Percentiles rank a stretch among this genome's conserved stretches.
Evolutionary conservation across 2,888 invertebrate species (phyloP).

Genomic region (Troides oblongomaculatus): DNA sequence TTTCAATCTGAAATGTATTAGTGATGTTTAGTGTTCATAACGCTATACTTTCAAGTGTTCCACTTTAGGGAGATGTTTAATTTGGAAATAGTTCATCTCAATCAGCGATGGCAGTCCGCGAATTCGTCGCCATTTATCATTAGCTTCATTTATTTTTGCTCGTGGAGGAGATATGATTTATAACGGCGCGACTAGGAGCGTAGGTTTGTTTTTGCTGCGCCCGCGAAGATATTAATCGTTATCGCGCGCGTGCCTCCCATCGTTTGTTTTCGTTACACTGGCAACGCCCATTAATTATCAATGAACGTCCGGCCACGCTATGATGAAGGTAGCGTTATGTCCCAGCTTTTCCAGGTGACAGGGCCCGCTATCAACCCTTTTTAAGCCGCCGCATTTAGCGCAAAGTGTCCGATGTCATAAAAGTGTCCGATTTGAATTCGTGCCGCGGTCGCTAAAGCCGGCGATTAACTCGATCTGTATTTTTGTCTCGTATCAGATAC

Average conservation of each 20-base stretch:
- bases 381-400: constrained; percentile 77
- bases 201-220: constrained; percentile 76
- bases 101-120: constrained; percentile 60
- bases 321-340: constrained; percentile 75
- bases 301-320: constrained; percentile 73
- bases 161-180: constrained; percentile 78
- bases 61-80: constrained; percentile 42
- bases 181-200: constrained; percentile 68
- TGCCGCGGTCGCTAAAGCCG: constrained; percentile 68
- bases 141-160: constrained; percentile 79
- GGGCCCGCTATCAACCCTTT: constrained; percentile 76
- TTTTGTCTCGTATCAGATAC: constrained; percentile 49
- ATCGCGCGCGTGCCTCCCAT: constrained; percentile 73
- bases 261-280: constrained; percentile 79
- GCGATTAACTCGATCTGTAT: constrained; percentile 69
- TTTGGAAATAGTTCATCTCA: constrained; percentile 61
- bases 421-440: constrained; percentile 76
- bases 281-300: constrained; percentile 78
- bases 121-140: constrained; percentile 76
- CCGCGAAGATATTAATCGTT: constrained; percentile 78
- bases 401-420: constrained; percentile 77
- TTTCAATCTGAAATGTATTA: constrained; percentile 4
- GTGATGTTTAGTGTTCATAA: not conserved
- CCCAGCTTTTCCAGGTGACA: constrained; percentile 76
- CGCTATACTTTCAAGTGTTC: not conserved